Conservation (phyloP, 2,797 vertebrate species). For the Hephaestus fuliginosus region DNA sequence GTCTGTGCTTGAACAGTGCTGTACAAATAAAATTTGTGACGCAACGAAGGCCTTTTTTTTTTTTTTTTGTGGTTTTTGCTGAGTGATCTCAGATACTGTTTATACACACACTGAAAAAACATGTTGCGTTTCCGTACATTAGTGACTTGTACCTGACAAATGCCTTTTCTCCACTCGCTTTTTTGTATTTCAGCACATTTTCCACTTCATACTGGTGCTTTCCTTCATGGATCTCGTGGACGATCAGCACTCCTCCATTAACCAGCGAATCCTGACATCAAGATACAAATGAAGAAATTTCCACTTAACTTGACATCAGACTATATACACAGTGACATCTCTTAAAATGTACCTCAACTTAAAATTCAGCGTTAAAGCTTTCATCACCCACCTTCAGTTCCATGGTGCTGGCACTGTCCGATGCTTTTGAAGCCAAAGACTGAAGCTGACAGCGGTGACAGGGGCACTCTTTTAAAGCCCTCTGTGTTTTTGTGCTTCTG, state of each 20-base stretch:
- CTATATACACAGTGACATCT: neutral
- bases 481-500: constrained; percentile 22
- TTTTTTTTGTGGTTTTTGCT: neutral
- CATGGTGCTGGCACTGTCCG: constrained; percentile 51
- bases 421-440: neutral
- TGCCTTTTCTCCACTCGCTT: constrained; percentile 14
- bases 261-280: constrained; percentile 63
- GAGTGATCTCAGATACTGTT: neutral
- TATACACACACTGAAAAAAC: neutral
- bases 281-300: constrained; percentile 10
- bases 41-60: neutral
- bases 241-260: constrained; percentile 75
- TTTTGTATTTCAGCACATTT: constrained; percentile 73
- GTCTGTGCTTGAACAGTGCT: neutral
- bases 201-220: constrained; percentile 84
- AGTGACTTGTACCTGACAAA: constrained; percentile 78
- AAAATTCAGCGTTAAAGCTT: neutral
- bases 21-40: neutral
- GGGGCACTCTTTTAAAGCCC: constrained; percentile 10
- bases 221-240: constrained; percentile 75
- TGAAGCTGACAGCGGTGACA: neutral
- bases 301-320: neutral
- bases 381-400: constrained; percentile 65
- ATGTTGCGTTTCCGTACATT: neutral
- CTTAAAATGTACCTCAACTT: neutral